These are phyloP conservation scores for Pherbina coryleti DNA, from an alignment of 2,888 invertebrate genomes.

Conservation along the genomic window DNA sequence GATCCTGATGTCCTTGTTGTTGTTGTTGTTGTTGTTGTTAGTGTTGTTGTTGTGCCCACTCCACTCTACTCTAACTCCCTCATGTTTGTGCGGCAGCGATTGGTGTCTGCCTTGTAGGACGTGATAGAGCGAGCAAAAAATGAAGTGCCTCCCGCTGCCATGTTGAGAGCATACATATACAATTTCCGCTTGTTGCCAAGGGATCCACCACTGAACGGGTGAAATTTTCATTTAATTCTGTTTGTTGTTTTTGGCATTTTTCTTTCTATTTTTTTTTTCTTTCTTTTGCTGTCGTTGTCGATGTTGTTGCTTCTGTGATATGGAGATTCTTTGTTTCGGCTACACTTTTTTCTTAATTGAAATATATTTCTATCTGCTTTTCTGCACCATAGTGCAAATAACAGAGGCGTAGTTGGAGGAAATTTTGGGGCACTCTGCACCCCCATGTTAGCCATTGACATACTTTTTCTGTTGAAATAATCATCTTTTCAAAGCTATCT, in stretches of 20 bases:
- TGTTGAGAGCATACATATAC: not conserved
- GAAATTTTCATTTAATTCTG: conserved; percentile 26
- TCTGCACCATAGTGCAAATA: not conserved
- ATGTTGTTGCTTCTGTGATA: not conserved
- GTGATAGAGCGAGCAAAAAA: not conserved
- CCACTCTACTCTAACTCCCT: not conserved
- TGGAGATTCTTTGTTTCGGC: conserved; percentile 15
- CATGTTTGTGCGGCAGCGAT: not conserved
- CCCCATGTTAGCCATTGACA: no score
- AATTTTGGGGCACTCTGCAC: no score
- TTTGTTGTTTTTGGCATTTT: not conserved
- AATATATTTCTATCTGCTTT: conserved; percentile 1
- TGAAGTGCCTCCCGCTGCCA: not conserved
- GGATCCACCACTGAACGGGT: not conserved
- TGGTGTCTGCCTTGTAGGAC: conserved; percentile 10
- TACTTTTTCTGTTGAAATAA: not conserved
- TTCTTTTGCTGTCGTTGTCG: conserved; percentile 11
- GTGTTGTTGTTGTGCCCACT: not conserved
- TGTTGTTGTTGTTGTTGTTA: not conserved
- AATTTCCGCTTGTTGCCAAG: conserved; percentile 40
- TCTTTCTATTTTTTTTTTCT: not conserved
- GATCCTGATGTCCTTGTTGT: conserved; percentile 15
- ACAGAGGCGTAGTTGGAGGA: no score
- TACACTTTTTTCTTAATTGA: conserved; percentile 12
- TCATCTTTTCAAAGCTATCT: no score